Evolutionary conservation across 1,140 invertebrate species (phyloP), one percentile per base, ranked within the genome.

Genomic region (Conus betulinus): DNA sequence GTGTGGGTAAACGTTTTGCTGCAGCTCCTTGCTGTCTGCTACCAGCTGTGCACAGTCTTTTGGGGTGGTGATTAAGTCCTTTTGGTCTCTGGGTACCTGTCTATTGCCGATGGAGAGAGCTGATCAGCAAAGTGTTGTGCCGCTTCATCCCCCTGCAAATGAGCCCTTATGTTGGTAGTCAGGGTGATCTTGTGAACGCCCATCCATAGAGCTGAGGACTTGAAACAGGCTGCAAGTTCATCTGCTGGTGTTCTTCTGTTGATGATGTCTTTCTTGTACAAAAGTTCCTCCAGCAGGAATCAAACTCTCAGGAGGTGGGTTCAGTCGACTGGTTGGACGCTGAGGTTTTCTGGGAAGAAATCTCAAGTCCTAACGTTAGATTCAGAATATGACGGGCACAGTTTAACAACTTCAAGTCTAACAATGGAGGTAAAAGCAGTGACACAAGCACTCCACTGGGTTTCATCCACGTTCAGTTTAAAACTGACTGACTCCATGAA

Each of bases 181-280:
- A 87, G 76, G 5, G 4, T 87, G 74, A 81, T 25, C 57, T 88
- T 91, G 52, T 89, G 74, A 52, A 92, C 92, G 20, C 88, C 51
- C 57, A 60, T 20, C 93, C 94, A 94, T 17, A 93, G 86, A 20
- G 39, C 5, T 51, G 81, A 90, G 11, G 82, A 89, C 91, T 94
- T 94, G 7, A 94, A 57, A 81, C 90, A 91, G n/a, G 89, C 84
- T 88, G 92, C 63, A 0, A 94, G 74, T 13, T 90, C 81, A 76
- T 90, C 60, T 11, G 91, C 87, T 82, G 13, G 1, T 13, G 87
- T 88, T 67, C 39, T 2, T n/a, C 27, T 27, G 20, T 27, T 39
- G 53, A 89, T 85, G 52, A 89, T 89, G 81, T 27, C 89, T n/a
- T n/a, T n/a, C n/a, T n/a, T n/a, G n/a, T n/a, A n/a, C n/a, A n/a